phyloP scores from a whole-genome alignment of 2,888 invertebrate species.

The Heteropelma amictum region DNA sequence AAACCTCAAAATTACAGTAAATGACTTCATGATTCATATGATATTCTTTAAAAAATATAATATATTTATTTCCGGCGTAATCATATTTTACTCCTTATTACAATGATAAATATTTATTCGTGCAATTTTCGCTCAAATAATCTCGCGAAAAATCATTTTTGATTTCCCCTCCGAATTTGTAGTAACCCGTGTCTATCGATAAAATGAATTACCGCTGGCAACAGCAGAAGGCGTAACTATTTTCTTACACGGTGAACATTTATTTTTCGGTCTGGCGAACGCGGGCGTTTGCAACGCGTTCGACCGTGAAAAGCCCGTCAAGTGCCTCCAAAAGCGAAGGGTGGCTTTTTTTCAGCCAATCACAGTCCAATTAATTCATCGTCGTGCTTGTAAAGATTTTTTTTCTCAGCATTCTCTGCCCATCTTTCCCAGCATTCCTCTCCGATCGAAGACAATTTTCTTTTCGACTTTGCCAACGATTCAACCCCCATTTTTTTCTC shows the following conservation, averaged over 20 bases:
- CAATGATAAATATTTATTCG: too few species aligned
- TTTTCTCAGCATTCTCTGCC: constrained; percentile 27
- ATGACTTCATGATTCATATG: too few species aligned
- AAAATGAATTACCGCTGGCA: constrained; percentile 36
- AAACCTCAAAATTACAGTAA: too few species aligned
- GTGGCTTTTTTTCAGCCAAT: constrained; percentile 55
- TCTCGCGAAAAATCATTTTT: too few species aligned
- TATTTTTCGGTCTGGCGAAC: constrained; percentile 54
- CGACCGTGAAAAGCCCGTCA: constrained; percentile 27
- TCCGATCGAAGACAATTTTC: constrained; percentile 36
- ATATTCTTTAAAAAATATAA: too few species aligned
- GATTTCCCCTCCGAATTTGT: too few species aligned
- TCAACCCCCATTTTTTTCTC: neutral
- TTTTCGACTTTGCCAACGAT: constrained; percentile 18
- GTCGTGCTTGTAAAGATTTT: constrained; percentile 35
- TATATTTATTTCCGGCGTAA: too few species aligned
- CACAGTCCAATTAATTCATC: constrained; percentile 64
- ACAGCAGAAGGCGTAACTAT: too few species aligned
- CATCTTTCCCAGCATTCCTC: constrained; percentile 17
- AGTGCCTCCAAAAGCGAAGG: neutral
- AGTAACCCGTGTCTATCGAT: too few species aligned
- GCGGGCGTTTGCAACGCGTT: constrained; percentile 52
- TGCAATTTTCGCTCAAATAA: too few species aligned
- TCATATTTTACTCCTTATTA: too few species aligned
- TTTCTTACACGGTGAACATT: constrained; percentile 13